phyloP scores from a whole-genome alignment of 2,888 invertebrate genomes.

The Nematopogon swammerdamellus region DNA sequence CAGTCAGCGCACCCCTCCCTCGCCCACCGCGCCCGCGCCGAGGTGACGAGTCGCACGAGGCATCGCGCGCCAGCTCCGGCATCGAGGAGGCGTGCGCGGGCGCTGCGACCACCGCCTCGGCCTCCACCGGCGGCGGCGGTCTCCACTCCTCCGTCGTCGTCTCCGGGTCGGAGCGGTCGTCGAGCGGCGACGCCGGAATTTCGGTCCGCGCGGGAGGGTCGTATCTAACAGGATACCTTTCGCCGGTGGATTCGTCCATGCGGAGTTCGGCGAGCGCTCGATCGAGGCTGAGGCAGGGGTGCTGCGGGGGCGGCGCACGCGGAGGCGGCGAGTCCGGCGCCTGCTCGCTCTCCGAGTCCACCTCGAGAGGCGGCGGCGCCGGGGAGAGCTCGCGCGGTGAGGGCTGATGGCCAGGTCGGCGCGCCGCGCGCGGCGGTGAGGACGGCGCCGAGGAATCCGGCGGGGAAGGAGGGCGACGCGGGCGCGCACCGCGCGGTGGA shows the following conservation, averaged over 20 bases:
- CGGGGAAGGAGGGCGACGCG: constrained; percentile 52
- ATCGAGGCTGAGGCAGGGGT: constrained; percentile 43
- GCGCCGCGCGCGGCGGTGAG: constrained; percentile 55
- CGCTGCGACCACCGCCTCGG: constrained; percentile 48
- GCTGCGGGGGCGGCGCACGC: constrained; percentile 41
- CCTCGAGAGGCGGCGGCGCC: constrained; percentile 51
- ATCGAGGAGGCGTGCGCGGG: constrained; percentile 53
- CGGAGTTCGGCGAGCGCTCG: constrained; percentile 49
- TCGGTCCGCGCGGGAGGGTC: background rate
- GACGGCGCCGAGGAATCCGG: constrained; percentile 52
- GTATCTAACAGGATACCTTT: constrained; percentile 51
- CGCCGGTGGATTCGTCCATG: constrained; percentile 65
- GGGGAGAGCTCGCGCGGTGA: constrained; percentile 55
- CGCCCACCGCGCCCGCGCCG: constrained; percentile 35
- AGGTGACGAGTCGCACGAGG: constrained; percentile 32
- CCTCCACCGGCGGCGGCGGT: constrained; percentile 49
- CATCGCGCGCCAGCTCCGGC: constrained; percentile 48
- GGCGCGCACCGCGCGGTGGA: constrained; percentile 59
- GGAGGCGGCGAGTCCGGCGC: constrained; percentile 54
- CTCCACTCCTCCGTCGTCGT: constrained; percentile 48
- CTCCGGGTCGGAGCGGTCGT: constrained; percentile 28
- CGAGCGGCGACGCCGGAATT: constrained; percentile 24
- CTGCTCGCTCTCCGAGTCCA: constrained; percentile 60
- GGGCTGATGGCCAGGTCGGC: constrained; percentile 40
- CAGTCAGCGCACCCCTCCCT: constrained; percentile 37